A percentile compares a stretch with the other conserved stretches of the same genome.
These are phyloP conservation scores for Synanthedon tipuliformis DNA, from an alignment of 2,888 invertebrate genomes.

Conservation along the genomic window DNA sequence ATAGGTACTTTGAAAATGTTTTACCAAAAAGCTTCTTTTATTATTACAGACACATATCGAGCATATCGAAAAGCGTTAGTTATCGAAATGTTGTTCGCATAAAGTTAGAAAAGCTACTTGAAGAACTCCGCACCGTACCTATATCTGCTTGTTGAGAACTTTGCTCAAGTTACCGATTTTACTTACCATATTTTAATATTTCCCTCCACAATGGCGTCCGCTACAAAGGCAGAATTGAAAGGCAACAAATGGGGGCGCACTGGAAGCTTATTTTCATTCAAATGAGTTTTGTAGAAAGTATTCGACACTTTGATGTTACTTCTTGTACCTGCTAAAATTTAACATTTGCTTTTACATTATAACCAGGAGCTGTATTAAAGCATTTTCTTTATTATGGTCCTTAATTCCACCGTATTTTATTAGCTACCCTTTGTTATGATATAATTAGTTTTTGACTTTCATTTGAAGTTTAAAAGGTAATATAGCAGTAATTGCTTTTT, in stretches of 20 bases:
- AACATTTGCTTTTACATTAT: constrained; percentile 1
- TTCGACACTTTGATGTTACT: constrained; percentile 51
- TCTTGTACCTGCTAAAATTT: background rate
- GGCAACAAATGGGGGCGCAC: constrained; percentile 46
- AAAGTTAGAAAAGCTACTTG: constrained; percentile 9
- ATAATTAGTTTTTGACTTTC: too few relatives aligned
- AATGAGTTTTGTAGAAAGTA: constrained; percentile 50
- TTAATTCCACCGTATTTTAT: background rate
- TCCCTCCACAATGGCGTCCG: constrained; percentile 30
- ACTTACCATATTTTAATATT: constrained; percentile 61
- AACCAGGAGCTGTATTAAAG: constrained; percentile 1
- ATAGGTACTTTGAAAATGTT: too few relatives aligned
- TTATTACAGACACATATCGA: constrained; percentile 4
- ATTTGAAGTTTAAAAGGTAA: too few relatives aligned
- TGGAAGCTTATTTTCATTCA: constrained; percentile 55
- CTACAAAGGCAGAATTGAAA: constrained; percentile 54
- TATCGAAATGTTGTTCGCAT: constrained; percentile 6
- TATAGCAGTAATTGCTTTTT: too few relatives aligned
- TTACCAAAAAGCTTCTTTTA: too few relatives aligned
- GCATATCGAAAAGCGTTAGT: constrained; percentile 6
- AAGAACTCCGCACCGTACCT: constrained; percentile 5
- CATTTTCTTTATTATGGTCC: constrained; percentile 1
- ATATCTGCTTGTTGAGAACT: constrained; percentile 17
- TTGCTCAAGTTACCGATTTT: constrained; percentile 36
- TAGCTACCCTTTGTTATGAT: too few relatives aligned